Evolutionary conservation across 2,888 invertebrate genomes (phyloP).

Genomic region (Cinara cedri): DNA sequence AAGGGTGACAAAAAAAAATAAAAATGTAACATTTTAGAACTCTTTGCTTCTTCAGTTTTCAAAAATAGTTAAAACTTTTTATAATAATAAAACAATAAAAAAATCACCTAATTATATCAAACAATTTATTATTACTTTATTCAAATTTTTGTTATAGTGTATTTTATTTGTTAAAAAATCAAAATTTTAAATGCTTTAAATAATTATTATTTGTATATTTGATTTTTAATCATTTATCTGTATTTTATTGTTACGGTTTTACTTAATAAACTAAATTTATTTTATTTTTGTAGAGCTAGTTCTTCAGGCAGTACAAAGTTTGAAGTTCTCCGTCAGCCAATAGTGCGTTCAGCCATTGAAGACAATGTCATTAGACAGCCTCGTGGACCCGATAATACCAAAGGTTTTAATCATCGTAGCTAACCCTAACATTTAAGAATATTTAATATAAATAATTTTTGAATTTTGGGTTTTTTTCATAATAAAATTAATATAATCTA

Average conservation of each 20-base stretch:
- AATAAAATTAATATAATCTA: slow-evolving; percentile 29
- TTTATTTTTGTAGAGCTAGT: slow-evolving; percentile 40
- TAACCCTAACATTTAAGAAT: slow-evolving; percentile 46
- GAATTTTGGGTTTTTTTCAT: slow-evolving; percentile 28
- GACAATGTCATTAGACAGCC: slow-evolving; percentile 73
- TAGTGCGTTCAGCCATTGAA: slow-evolving; percentile 62
- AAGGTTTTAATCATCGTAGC: slow-evolving; percentile 68
- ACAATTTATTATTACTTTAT: no score
- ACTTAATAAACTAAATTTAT: neutral
- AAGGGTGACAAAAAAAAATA: no score
- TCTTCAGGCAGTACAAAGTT: slow-evolving; percentile 49
- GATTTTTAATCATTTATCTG: neutral
- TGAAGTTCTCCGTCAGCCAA: slow-evolving; percentile 40
- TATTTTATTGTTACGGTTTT: neutral
- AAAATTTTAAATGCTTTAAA: no score
- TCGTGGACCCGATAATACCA: slow-evolving; percentile 79
- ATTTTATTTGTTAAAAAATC: no score
- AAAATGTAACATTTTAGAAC: no score
- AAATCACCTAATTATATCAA: no score
- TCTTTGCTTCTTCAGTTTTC: no score
- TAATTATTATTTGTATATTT: no score
- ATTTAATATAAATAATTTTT: slow-evolving; percentile 25
- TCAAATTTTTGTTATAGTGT: no score
- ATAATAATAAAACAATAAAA: no score
- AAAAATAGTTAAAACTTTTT: no score